Evolutionary conservation across 2,888 invertebrate genomes (phyloP), one percentile per base, ranked within the genome.

Genomic region (Drosophila silvestris): DNA sequence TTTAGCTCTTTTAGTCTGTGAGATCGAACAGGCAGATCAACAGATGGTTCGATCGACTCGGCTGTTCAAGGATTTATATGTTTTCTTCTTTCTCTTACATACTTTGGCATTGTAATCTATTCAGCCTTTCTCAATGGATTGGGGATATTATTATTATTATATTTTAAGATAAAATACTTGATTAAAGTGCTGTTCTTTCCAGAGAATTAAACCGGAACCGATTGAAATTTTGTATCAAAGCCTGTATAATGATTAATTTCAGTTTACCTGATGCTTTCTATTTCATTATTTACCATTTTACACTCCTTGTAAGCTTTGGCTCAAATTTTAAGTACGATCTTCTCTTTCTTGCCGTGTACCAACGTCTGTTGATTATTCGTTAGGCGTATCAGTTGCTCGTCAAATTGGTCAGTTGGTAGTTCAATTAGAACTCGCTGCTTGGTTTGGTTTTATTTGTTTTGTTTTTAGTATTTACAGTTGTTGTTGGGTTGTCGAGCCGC

Each of bases 401-500:
- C 72, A 52, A 22, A 22, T 62, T 67, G 37, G 56, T 71, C 63
- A 60, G 33, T 57, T 67, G 50, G 52, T 67, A 82, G 71, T 72
- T 74, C 72, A 85, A 85, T 89, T 88, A 81, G 60, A 77, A 61
- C 75, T 74, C 30, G 41, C 59, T 77, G 73, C 60, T 62, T 26
- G 50, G 52, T 28, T 63, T 58, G n/a, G 53, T 12, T 33, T 33
- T 54, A 39, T 62, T 54, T 50, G 41, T 60, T 28, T 41, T 75
- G 41, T 54, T 65, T 7, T 22, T 26, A 28, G 35, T 79, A 58
- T 78, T 79, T 84, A 68, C 82, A 70, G 69, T 83, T 86, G 47
- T 16, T 67, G 69, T 83, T 86, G 47, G 26, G 67, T 64, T 72
- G 68, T 77, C 56, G 51, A 53, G 22, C 63, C 39, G 56, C 70